Evolutionary conservation across 2,888 invertebrate genomes (phyloP), one percentile per base, ranked within the genome.

Genomic region (Amblyjoppa proteus): DNA sequence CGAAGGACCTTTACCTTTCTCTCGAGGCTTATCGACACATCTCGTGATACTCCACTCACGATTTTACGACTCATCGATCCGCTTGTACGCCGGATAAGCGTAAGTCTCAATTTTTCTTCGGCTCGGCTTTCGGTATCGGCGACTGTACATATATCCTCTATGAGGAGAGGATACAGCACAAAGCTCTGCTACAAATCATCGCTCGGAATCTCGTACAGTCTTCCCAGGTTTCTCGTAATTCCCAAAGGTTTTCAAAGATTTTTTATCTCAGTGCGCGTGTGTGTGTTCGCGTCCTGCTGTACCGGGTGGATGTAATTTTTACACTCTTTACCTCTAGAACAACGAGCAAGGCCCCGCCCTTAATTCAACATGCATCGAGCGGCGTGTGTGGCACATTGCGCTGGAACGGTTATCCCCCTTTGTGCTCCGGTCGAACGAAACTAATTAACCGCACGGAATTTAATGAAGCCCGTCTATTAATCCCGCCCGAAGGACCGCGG

Each of bases 31-130:
- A 80, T 66, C 80, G 64, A 51, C 51, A 41, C 51, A 73, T 66
- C 13, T 56, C 56, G 64, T 49, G 56, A 49, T 74, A 49, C 74
- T 74, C 45, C 45, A 56, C 68, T 69, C 45, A 45, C 68, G 45
- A 75, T 69, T 81, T 81, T 68, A 81, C 81, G 81, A 45, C 49
- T 53, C 81, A 74, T 69, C 68, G 74, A 74, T 74, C 56, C 74
- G 41, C 34, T 66, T 68, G 28, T 68, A 28, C 56, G 28, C 56
- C 9, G n/a, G 11, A 53, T 53, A 13, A 31, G 45, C n/a, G 45
- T 45, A 5, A 56, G 58, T 20, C 58, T 66, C 11, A 16, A 74
- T 75, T 56, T 56, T 81, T 28, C 45, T 74, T 41, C 20, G 7
- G 31, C 56, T 41, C n/a, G 9, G 7, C 56, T 56, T 56, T 51